Percentiles rank a stretch among this genome's conserved stretches.
Evolutionary conservation across 2,797 vertebrate genomes (phyloP).

Genomic region (Myotis pilosus): DNA sequence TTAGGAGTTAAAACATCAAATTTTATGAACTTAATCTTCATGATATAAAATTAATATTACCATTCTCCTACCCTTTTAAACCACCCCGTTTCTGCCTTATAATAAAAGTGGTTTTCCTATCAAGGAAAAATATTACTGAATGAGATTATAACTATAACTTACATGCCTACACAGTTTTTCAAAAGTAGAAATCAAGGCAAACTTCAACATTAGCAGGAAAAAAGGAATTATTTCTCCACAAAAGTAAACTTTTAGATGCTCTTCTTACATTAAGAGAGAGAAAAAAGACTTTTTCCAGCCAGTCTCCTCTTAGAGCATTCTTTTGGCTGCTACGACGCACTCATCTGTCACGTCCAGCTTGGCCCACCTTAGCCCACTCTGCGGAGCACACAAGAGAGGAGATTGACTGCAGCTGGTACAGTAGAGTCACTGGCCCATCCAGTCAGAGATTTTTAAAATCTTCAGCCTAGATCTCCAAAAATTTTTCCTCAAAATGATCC

Average conservation of each 20-base stretch:
- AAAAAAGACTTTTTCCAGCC: not conserved
- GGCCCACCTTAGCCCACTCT: not conserved
- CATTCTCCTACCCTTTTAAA: not conserved
- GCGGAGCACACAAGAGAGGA: not conserved
- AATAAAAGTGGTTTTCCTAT: conserved; percentile 11
- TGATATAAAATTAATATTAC: not conserved
- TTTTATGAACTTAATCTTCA: conserved; percentile 5
- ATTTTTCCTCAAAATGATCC: not conserved
- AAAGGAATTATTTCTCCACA: not conserved
- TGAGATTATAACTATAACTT: not conserved
- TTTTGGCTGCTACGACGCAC: not conserved
- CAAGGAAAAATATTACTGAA: not conserved
- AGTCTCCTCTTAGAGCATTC: not conserved
- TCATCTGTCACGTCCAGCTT: not conserved
- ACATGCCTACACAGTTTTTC: not conserved
- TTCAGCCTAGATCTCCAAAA: not conserved
- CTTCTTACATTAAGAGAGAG: not conserved
- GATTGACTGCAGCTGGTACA: not conserved
- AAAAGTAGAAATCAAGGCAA: conserved; percentile 23
- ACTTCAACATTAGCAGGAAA: not conserved
- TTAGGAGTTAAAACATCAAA: not conserved
- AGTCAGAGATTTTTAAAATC: not conserved
- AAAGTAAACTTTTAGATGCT: not conserved
- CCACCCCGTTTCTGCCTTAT: not conserved
- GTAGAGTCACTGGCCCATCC: not conserved